Evolutionary conservation across 2,888 invertebrate genomes (phyloP).

Genomic region (Nycteola revayana): DNA sequence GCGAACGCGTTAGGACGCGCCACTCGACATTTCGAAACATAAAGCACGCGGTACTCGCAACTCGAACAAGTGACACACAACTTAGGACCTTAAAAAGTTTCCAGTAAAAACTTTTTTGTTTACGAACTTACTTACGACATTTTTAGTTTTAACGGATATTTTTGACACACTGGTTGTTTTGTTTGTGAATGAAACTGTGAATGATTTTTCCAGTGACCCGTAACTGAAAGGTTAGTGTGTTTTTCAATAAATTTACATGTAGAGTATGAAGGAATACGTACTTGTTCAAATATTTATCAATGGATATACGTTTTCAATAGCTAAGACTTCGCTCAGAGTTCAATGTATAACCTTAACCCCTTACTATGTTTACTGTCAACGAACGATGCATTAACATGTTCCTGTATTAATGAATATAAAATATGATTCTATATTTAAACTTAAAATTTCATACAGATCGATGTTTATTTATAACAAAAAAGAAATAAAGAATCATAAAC

Average conservation of each 20-base stretch:
- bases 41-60: constrained; percentile 52
- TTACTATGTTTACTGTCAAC: constrained; percentile 6
- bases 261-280: constrained; percentile 4
- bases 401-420: constrained; percentile 18
- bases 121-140: not conserved
- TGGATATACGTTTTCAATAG: constrained; percentile 23
- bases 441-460: constrained; percentile 3
- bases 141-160: too few species aligned
- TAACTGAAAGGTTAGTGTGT: constrained; percentile 55
- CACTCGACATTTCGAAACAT: constrained; percentile 37
- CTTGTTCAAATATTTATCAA: constrained; percentile 26
- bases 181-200: constrained; percentile 55
- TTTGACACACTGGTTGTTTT: constrained; percentile 5
- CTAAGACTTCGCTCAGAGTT: constrained; percentile 21
- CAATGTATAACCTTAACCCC: constrained; percentile 33
- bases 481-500: constrained; percentile 8
- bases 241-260: constrained; percentile 37
- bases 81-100: constrained; percentile 19
- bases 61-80: constrained; percentile 34
- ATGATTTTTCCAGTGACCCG: constrained; percentile 55
- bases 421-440: constrained; percentile 15
- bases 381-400: constrained; percentile 21
- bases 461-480: constrained; percentile 2
- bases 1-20: constrained; percentile 59
- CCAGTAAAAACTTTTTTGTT: constrained; percentile 13